Percentiles rank a stretch among this genome's conserved stretches.
Conservation (phyloP, 1,140 invertebrate genomes). For the Cydia fagiglandana region DNA sequence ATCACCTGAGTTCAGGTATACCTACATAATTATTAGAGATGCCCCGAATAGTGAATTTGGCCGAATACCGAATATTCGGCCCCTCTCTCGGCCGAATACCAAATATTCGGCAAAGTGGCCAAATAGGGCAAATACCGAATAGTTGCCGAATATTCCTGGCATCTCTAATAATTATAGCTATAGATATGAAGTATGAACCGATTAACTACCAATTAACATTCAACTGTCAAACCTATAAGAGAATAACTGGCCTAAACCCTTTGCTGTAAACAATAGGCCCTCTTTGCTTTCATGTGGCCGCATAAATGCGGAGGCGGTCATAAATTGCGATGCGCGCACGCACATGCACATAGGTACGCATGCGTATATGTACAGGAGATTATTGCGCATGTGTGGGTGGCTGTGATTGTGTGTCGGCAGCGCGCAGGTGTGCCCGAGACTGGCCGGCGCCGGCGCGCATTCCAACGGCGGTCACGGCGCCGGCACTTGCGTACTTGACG, state of each 20-base stretch:
- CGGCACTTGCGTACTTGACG: constrained; percentile 48
- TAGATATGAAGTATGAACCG: background rate
- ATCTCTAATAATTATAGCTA: too few species aligned
- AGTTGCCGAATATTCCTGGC: too few species aligned
- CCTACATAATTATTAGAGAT: too few species aligned
- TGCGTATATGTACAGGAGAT: constrained; percentile 34
- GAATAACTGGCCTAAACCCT: constrained; percentile 17
- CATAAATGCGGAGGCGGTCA: constrained; percentile 37
- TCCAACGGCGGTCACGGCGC: constrained; percentile 47
- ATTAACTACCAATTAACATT: background rate
- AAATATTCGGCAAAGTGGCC: too few species aligned
- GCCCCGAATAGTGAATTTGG: too few species aligned
- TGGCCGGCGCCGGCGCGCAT: constrained; percentile 46
- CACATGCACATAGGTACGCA: constrained; percentile 28
- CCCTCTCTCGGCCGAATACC: too few species aligned
- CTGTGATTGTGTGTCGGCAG: constrained; percentile 25
- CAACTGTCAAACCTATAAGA: background rate
- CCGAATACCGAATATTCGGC: too few species aligned
- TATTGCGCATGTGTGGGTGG: constrained; percentile 23
- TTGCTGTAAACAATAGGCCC: constrained; percentile 33
- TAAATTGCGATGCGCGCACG: constrained; percentile 51
- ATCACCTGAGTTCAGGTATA: too few species aligned
- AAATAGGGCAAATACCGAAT: too few species aligned
- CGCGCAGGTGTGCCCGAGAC: constrained; percentile 50
- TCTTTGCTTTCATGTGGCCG: constrained; percentile 47